Base-by-base conservation (phyloP, 1,140 invertebrate species). In the Arion vulgaris region DNA sequence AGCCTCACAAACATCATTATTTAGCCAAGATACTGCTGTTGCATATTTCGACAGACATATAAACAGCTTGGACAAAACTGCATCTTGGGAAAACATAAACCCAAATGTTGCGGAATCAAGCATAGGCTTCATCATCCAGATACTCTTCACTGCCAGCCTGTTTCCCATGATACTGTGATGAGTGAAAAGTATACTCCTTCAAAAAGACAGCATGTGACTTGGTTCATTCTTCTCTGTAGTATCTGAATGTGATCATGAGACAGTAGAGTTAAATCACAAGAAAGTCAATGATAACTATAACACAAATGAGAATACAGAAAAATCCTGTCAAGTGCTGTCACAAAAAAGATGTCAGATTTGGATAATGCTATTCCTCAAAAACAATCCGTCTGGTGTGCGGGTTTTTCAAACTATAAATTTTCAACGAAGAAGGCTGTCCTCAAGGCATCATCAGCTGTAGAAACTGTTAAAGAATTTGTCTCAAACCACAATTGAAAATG, bases 161-260 rank as follows among this genome's bases (percentile, higher is more conserved):
- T 49, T 11, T 51, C 41, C 0, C 74, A 51, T 5, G 32, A 34
- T 26, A 34, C 32, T 11, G 45, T 53, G 5, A n/a, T 13, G 19
- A 28, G 2, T 57, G 51, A 32, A 26, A 36, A 39, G n/a, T 80
- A 36, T 80, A 80, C 28, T 80, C 78, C 78, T 32, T 71, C 78
- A 71, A 66, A 80, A 28, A 66, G n/a, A n/a, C n/a, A n/a, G n/a
- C n/a, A n/a, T n/a, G n/a, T 73, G 38, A 73, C n/a, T n/a, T 41
- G 28, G 32, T n/a, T n/a, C n/a, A 66, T 2, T 34, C 62, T 23
- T 66, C 62, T 32, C 11, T 7, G 7, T 7, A 7, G 28, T 32
- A 7, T 28, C 62, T 39, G 32, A 39, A 49, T 38, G 15, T 39
- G 41, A 11, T 73, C 39, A 73, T 39, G 19, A 7, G 26, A 73